Evolutionary conservation across 2,888 invertebrate species (phyloP), one percentile per base, ranked within the genome.

Genomic region (Apodemia mormo): DNA sequence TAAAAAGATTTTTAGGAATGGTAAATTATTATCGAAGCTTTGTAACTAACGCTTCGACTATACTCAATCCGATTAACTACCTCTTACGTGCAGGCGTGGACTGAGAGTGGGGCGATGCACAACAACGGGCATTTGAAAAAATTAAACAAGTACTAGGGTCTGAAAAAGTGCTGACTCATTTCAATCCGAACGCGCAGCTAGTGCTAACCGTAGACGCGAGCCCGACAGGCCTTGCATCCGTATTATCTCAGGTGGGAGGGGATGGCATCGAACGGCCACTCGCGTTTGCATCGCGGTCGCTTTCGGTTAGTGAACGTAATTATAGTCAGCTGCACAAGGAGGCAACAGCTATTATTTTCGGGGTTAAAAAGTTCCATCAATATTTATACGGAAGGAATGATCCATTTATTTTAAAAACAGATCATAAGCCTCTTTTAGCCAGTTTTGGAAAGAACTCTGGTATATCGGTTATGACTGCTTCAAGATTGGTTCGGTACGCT

Each of bases 11-110:
- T 71, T 67, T 79, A 65, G 80, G 80, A 0, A 37, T 80, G 0
- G 71, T 77, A 2, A 80, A 78, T 73, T 80, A 79, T 69, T 79
- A 80, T 67, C 71, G 77, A n/a, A 76, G 76, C 72, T 79, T 78
- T 70, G 75, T 79, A 58, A 79, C 78, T 0, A 74, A 76, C 64
- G 76, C 77, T 2, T 77, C 78, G 0, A 22, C 74, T 0, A 8
- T 75, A 5, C 52, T 79, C 22, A 70, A 56, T 29, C 76, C 80
- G 0, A 68, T 79, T 1, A 75, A 79, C 69, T 67, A 74, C 7
- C 33, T 76, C 6, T 67, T 74, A 29, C 61, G 70, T 29, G 76
- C 68, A 30, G 68, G 70, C 37, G 66, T 64, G 3, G 52, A 73
- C 49, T 75, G 75, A 71, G 40, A 70, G 8, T 76, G 76, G 74